Evolutionary conservation across 2,797 vertebrate genomes (phyloP).

Genomic region (Chelonia mydas): DNA sequence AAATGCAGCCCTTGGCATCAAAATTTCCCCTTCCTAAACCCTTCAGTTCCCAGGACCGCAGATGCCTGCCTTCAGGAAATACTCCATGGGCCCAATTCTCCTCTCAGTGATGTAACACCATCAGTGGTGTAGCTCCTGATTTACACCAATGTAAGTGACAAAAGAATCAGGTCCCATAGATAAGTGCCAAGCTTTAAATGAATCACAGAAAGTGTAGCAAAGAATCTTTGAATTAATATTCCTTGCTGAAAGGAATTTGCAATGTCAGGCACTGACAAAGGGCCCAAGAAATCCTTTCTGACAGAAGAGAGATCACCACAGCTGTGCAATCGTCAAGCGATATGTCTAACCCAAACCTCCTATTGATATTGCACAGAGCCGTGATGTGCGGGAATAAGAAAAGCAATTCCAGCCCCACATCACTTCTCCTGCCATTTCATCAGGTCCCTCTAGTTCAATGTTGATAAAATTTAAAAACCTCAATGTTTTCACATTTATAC

Average conservation of each 20-base stretch:
- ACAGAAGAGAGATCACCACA: background rate
- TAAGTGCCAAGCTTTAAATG: background rate
- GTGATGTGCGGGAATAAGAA: fast-evolving
- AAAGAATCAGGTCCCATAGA: background rate
- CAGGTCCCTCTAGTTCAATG: background rate
- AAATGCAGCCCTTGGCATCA: background rate
- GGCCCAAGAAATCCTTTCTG: background rate
- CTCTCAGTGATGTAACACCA: background rate
- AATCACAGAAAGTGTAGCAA: background rate
- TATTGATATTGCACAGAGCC: background rate
- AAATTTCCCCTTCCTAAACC: background rate
- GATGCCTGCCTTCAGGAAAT: background rate
- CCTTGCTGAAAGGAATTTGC: background rate
- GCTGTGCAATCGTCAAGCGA: background rate
- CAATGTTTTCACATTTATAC: background rate
- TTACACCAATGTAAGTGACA: background rate
- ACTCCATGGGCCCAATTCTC: background rate
- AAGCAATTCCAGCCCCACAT: background rate
- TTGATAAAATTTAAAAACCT: background rate
- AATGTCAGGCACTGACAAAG: background rate
- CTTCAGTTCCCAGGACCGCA: background rate
- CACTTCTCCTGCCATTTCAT: background rate
- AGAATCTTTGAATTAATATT: background rate
- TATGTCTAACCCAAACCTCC: background rate
- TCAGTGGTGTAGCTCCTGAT: background rate